Base-by-base conservation (phyloP, 2,797 vertebrate genomes). In the Cetoscarus ocellatus region DNA sequence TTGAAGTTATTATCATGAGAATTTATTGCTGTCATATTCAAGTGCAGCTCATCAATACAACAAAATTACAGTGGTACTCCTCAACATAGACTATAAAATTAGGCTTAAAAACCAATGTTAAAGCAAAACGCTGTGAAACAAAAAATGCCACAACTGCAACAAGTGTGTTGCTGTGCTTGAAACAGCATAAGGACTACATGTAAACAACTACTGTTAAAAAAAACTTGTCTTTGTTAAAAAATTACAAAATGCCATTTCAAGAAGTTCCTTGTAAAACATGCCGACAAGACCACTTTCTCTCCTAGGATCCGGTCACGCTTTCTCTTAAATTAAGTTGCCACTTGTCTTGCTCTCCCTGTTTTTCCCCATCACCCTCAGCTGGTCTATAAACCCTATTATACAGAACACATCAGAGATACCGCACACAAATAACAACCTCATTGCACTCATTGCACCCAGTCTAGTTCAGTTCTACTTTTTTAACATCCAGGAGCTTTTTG, bases 401-500 rank as follows among this genome's bases (percentile, higher is more conserved):
- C 19, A 57, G 69, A 82, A 69, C 43, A 70, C 47, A 69, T 76
- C 54, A 79, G 65, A 78, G 71, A 79, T 36, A 56, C 61, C 63
- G 73, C 72, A 75, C 70, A 60, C 73, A 75, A 79, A 78, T 75
- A 76, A 82, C 45, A 40, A 60, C 70, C 73, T 55, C 42, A 1
- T 27, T 84, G 84, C 67, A 79, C 83, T 55, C 42, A 2, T 27
- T 86, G 84, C 67, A 79, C 83, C 79, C 67, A 43, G 43, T 64
- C 61, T 59, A 62, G 61, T 79, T 73, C 65, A 39, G 55, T 79
- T 61, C 48, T 68, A 67, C 61, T 58, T 64, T 83, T 27, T 66
- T 61, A 64, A 90, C 69, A 55, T 83, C 85, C 79, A 78, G 77
- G 48, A 87, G 79, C 76, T 80, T 86, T 86, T 91, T 88, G 86